phyloP scores from a whole-genome alignment of 2,113 vertebrate genomes.

The Dromas ardeola region DNA sequence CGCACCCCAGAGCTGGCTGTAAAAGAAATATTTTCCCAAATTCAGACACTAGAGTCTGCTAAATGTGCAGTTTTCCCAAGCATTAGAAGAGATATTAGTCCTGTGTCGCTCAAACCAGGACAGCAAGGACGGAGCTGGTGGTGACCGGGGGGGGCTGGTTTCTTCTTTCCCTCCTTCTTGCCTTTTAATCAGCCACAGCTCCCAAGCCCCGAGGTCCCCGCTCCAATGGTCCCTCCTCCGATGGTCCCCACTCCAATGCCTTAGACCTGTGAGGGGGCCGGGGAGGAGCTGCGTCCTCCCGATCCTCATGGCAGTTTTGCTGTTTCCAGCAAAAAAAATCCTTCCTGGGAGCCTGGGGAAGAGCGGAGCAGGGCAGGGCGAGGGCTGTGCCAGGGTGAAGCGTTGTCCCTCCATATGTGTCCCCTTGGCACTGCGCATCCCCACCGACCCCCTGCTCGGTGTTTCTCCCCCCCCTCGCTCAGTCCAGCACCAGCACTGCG shows the following conservation, averaged over 20 bases:
- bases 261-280: fast-evolving
- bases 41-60: background rate
- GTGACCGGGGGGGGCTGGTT: fast-evolving
- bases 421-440: background rate
- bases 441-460: background rate
- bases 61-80: background rate
- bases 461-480: background rate
- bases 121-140: background rate
- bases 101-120: background rate
- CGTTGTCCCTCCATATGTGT: fast-evolving
- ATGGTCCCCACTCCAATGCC: fast-evolving
- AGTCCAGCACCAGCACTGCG: background rate
- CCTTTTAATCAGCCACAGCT: background rate
- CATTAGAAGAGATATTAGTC: background rate
- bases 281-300: background rate
- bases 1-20: background rate
- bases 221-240: background rate
- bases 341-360: background rate
- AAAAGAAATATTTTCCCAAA: background rate
- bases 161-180: background rate
- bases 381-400: background rate
- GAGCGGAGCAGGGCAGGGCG: background rate
- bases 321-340: background rate
- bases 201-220: background rate
- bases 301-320: background rate